These are phyloP conservation scores for Gambusia affinis DNA, from an alignment of 2,113 vertebrate species.

Conservation along the genomic window DNA sequence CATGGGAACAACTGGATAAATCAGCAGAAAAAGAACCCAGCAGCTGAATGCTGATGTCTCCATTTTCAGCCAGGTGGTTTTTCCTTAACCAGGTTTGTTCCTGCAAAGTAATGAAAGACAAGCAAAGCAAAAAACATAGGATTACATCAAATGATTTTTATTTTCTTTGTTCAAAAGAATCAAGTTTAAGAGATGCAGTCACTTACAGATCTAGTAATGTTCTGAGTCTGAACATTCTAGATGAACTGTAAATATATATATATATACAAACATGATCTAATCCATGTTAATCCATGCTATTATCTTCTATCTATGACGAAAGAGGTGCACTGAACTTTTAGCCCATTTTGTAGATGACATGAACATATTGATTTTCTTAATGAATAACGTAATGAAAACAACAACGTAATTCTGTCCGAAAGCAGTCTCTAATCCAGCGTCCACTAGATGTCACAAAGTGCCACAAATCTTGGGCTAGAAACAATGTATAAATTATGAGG, in stretches of 20 bases:
- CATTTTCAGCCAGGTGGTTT: slow-evolving; percentile 75
- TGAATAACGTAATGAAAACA: slow-evolving; percentile 7
- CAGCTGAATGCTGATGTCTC: slow-evolving; percentile 75
- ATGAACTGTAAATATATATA: slow-evolving; percentile 65
- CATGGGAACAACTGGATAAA: slow-evolving; percentile 79
- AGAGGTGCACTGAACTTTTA: slow-evolving; percentile 10
- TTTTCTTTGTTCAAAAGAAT: background rate
- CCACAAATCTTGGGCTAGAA: background rate
- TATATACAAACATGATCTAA: slow-evolving; percentile 13
- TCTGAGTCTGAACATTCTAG: slow-evolving; percentile 9
- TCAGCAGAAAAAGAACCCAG: slow-evolving; percentile 83
- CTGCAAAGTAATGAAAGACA: slow-evolving; percentile 21
- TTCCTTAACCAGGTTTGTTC: background rate
- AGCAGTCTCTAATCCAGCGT: background rate
- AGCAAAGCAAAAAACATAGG: slow-evolving; percentile 5
- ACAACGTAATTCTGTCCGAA: slow-evolving; percentile 10
- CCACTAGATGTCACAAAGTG: slow-evolving; percentile 49
- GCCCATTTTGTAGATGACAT: slow-evolving; percentile 63
- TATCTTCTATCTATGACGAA: slow-evolving; percentile 57
- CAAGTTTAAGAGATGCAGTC: slow-evolving; percentile 22
- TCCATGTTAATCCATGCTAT: slow-evolving; percentile 42
- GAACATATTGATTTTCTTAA: slow-evolving; percentile 44
- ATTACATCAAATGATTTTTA: background rate
- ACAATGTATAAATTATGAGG: background rate
- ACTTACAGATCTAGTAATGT: slow-evolving; percentile 24